Evolutionary conservation across 2,888 invertebrate species (phyloP).

Genomic region (Habroteleia sp.): DNA sequence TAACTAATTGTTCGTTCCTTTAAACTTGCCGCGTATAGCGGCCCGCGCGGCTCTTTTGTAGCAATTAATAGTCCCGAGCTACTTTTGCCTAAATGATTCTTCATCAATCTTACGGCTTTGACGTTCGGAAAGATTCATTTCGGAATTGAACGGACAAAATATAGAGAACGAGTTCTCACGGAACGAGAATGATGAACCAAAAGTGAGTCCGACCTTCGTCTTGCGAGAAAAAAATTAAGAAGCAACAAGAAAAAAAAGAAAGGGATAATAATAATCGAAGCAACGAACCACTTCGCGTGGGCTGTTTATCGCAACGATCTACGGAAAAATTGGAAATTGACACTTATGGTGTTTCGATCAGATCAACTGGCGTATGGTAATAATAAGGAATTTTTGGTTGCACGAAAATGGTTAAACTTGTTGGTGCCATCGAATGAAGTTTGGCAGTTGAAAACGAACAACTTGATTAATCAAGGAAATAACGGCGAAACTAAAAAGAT

Average conservation of each 20-base stretch:
- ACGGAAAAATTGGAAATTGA: no score
- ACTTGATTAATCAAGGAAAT: no score
- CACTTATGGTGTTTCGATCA: no score
- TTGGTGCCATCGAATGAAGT: no score
- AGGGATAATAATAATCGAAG: conserved; percentile 22
- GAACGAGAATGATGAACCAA: conserved; percentile 48
- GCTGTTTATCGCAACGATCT: conserved; percentile 2
- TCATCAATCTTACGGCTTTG: conserved; percentile 78
- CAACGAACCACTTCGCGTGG: conserved; percentile 2
- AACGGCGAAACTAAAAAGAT: no score
- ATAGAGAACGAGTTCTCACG: conserved; percentile 61
- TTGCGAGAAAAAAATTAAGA: conserved; percentile 24
- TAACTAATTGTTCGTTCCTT: conserved; percentile 80
- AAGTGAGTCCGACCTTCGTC: conserved; percentile 51
- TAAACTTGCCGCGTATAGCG: conserved; percentile 75
- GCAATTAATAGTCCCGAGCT: conserved; percentile 80
- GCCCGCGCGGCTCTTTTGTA: conserved; percentile 78
- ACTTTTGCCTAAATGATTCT: conserved; percentile 79
- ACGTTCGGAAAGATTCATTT: conserved; percentile 69
- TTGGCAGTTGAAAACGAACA: no score
- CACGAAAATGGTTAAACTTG: no score
- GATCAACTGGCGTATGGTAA: no score
- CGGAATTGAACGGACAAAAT: conserved; percentile 62
- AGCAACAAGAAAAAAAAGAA: conserved; percentile 12
- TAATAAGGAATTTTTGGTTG: no score